Percentiles rank a stretch among this genome's conserved stretches.
Conservation (phyloP, 2,888 invertebrate species). For the Cantharis nigra region DNA sequence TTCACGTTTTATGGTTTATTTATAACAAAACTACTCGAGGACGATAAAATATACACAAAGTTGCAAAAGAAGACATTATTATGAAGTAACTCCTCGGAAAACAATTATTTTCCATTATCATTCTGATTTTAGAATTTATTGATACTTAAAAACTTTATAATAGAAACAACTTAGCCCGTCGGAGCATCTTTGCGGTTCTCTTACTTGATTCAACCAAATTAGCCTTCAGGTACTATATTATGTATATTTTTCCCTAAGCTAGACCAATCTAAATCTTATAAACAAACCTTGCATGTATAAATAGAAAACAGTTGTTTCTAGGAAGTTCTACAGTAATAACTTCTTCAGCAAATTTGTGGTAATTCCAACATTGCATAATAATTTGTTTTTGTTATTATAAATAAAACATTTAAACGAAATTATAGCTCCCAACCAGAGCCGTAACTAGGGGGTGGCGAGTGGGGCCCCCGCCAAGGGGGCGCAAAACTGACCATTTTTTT, state of each 20-base stretch:
- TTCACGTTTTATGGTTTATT: too few species aligned
- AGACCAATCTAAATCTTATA: neutral
- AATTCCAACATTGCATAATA: neutral
- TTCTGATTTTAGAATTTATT: too few species aligned
- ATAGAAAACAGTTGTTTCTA: neutral
- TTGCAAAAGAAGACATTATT: too few species aligned
- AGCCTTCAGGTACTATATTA: too few species aligned
- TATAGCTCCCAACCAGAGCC: too few species aligned
- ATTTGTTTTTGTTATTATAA: neutral
- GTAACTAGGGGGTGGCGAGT: too few species aligned
- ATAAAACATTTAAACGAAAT: neutral
- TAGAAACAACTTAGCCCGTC: neutral
- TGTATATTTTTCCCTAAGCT: neutral
- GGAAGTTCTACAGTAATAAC: neutral
- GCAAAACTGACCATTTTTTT: too few species aligned
- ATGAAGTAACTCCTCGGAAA: too few species aligned
- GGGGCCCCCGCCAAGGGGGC: too few species aligned
- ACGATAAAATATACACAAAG: too few species aligned
- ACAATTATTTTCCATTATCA: too few species aligned
- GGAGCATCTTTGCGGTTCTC: neutral
- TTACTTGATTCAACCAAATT: neutral
- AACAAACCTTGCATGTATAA: neutral
- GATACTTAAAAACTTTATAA: neutral
- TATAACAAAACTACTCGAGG: too few species aligned
- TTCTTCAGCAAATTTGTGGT: neutral